Conservation (phyloP, 2,888 invertebrate genomes). For the Desoria tigrina region DNA sequence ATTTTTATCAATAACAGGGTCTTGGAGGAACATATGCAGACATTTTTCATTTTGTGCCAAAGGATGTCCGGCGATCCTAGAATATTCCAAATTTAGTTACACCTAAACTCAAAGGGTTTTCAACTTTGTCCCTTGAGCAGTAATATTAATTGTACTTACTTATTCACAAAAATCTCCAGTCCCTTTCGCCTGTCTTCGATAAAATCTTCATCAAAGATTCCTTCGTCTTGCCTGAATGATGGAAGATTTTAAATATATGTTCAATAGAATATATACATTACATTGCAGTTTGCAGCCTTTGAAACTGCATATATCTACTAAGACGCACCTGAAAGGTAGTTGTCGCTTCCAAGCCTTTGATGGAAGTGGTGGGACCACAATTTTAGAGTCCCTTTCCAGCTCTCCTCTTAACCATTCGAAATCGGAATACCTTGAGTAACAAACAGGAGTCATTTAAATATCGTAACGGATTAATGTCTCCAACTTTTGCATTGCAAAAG, state of each 20-base stretch:
- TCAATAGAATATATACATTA: background rate
- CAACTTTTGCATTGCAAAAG: no score
- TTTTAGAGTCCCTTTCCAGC: slow-evolving; percentile 99
- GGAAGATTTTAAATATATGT: no score
- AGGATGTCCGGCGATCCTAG: slow-evolving; percentile 95
- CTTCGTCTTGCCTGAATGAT: slow-evolving; percentile 82
- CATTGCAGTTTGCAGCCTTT: background rate
- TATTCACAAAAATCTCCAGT: slow-evolving; percentile 97
- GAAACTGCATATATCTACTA: background rate
- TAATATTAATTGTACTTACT: slow-evolving; percentile 65
- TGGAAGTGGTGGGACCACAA: slow-evolving; percentile 96
- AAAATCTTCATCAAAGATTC: slow-evolving; percentile 98
- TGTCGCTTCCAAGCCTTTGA: slow-evolving; percentile 98
- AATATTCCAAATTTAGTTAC: slow-evolving; percentile 52
- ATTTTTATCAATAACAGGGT: slow-evolving; percentile 95
- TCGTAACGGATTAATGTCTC: background rate
- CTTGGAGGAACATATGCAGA: slow-evolving; percentile 98
- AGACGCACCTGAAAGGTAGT: slow-evolving; percentile 75
- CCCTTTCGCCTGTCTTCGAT: slow-evolving; percentile 97
- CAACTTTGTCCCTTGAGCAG: background rate
- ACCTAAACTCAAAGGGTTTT: background rate
- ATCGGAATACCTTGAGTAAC: slow-evolving; percentile 89
- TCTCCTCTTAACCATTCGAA: slow-evolving; percentile 99
- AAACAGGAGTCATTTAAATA: background rate
- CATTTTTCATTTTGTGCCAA: slow-evolving; percentile 98